A percentile compares a stretch with the other conserved stretches of the same genome.
Conservation (phyloP, 2,797 vertebrate species). For the Taeniopygia guttata region DNA sequence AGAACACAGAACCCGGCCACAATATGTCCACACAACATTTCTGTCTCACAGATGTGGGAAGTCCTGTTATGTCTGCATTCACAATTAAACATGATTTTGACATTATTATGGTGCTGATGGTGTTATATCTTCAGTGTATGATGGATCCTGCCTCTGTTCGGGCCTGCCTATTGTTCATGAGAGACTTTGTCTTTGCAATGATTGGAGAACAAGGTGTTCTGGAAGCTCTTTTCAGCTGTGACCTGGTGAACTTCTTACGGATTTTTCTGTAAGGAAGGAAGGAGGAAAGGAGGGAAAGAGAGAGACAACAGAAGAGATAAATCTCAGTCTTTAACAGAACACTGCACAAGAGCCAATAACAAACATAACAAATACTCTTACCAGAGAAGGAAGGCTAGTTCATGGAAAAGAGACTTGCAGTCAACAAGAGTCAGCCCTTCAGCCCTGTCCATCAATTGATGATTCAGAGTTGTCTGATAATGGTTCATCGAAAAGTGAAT, state of each 20-base stretch:
- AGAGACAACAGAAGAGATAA: conserved; percentile 43
- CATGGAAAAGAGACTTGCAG: not conserved
- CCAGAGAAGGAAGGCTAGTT: not conserved
- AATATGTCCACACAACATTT: not conserved
- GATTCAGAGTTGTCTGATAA: not conserved
- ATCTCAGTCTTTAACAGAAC: conserved; percentile 13
- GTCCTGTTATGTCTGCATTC: not conserved
- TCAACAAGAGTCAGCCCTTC: conserved; percentile 19
- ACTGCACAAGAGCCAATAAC: not conserved
- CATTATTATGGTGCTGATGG: conserved; percentile 6
- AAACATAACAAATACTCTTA: conserved; percentile 34
- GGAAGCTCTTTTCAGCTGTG: conserved; percentile 88
- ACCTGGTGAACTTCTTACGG: conserved; percentile 86
- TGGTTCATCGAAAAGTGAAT: not conserved
- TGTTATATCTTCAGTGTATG: conserved; percentile 54
- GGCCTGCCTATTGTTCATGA: conserved; percentile 56
- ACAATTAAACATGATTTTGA: conserved; percentile 9
- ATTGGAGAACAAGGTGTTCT: conserved; percentile 83
- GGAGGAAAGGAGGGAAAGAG: conserved; percentile 9
- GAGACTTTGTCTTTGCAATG: conserved; percentile 45
- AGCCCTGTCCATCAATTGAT: conserved; percentile 10
- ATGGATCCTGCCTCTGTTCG: conserved; percentile 38
- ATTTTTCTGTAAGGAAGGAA: conserved; percentile 80
- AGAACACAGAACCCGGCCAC: not conserved
- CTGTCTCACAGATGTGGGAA: not conserved